A percentile compares a stretch with the other conserved stretches of the same genome.
phyloP scores from a whole-genome alignment of 2,113 vertebrate species.

The Rutilus rutilus region DNA sequence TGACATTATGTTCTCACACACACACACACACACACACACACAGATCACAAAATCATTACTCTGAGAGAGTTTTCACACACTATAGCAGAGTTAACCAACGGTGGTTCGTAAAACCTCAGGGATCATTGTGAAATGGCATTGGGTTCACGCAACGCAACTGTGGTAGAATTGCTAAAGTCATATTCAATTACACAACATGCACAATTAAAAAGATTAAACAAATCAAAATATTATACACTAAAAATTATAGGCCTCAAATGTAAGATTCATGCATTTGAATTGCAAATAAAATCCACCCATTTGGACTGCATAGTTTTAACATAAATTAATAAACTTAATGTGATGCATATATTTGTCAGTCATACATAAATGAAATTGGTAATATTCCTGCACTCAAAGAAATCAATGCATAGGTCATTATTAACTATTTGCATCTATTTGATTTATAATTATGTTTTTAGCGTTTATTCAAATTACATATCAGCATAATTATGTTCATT shows the following conservation, averaged over 20 bases:
- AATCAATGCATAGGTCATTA: neutral
- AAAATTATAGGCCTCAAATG: neutral
- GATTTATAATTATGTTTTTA: neutral
- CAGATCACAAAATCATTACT: neutral
- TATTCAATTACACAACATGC: neutral
- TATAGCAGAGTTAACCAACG: neutral
- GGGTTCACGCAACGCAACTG: neutral
- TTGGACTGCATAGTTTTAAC: neutral
- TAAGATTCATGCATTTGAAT: neutral
- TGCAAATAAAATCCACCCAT: neutral
- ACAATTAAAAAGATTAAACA: too few species aligned
- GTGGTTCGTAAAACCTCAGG: neutral
- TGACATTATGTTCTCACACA: too few species aligned
- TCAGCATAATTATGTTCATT: neutral
- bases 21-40: neutral
- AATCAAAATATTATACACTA: neutral
- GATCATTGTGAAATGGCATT: neutral
- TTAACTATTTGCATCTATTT: neutral
- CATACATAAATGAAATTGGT: too few species aligned
- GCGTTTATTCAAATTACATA: neutral
- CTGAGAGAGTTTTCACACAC: neutral
- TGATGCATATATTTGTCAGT: neutral
- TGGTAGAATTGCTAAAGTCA: neutral
- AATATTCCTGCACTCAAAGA: neutral
- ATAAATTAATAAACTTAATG: neutral